Evolutionary conservation across 2,888 invertebrate species (phyloP).

Genomic region (Phania funesta): DNA sequence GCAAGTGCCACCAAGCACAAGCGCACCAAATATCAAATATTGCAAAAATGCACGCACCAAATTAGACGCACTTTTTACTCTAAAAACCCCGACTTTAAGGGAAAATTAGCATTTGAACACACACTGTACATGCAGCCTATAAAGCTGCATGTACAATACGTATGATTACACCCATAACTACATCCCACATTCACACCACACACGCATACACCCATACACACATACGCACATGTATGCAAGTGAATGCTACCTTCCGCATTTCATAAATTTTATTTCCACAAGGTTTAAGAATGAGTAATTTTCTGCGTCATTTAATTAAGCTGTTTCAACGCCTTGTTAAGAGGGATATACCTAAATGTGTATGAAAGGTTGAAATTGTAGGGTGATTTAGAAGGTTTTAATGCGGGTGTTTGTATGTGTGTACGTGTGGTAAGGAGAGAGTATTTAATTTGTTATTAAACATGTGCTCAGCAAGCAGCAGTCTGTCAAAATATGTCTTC

Average conservation of each 20-base stretch:
- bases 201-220: neutral
- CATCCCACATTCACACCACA: no score
- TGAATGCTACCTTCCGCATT: slow-evolving; percentile 7
- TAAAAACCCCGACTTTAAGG: neutral
- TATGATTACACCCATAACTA: neutral
- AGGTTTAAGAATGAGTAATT: slow-evolving; percentile 62
- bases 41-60: slow-evolving; percentile 24
- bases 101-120: neutral
- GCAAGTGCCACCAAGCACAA: neutral
- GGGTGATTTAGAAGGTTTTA: slow-evolving; percentile 26
- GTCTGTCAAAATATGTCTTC: slow-evolving; percentile 63
- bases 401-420: neutral
- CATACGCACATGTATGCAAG: neutral
- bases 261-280: slow-evolving; percentile 32
- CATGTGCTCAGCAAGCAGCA: slow-evolving; percentile 50
- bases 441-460: slow-evolving; percentile 42
- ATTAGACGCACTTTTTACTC: slow-evolving; percentile 36
- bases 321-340: slow-evolving; percentile 71
- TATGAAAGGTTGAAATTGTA: slow-evolving; percentile 43
- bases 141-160: no score
- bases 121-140: no score
- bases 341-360: slow-evolving; percentile 59
- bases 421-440: neutral
- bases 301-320: slow-evolving; percentile 80
- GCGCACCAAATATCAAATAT: neutral